Conservation (phyloP, 2,113 vertebrate genomes). For the Morphnarchus princeps region DNA sequence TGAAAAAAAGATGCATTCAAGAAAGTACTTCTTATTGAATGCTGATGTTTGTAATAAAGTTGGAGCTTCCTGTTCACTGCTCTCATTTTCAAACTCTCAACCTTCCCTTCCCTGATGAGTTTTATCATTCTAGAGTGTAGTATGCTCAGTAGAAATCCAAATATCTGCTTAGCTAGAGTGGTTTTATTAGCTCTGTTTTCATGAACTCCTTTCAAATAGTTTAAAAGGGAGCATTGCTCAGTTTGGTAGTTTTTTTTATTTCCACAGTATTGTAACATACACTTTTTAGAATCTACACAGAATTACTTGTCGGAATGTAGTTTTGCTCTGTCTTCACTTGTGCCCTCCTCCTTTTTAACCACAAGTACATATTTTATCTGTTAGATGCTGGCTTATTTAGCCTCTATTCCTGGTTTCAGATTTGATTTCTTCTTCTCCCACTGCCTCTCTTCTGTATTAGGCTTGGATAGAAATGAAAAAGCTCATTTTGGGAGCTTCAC, state of each 20-base stretch:
- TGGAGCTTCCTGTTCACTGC: not conserved
- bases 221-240: not conserved
- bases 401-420: not conserved
- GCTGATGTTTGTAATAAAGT: not conserved
- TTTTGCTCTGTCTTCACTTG: not conserved
- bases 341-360: not conserved
- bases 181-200: not conserved
- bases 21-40: not conserved
- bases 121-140: not conserved
- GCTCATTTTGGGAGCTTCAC: not conserved
- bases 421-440: not conserved
- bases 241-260: not conserved
- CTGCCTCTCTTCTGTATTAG: not conserved
- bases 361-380: not conserved
- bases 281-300: not conserved
- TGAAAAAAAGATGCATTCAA: not conserved
- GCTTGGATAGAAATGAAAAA: not conserved
- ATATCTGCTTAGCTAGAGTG: not conserved
- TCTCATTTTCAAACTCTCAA: not conserved
- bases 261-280: not conserved
- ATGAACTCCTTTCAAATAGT: not conserved
- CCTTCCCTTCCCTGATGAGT: not conserved
- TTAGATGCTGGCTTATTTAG: not conserved
- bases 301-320: not conserved
- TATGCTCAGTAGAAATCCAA: not conserved